phyloP scores from a whole-genome alignment of 2,113 vertebrate genomes.

The Falco punctatus region DNA sequence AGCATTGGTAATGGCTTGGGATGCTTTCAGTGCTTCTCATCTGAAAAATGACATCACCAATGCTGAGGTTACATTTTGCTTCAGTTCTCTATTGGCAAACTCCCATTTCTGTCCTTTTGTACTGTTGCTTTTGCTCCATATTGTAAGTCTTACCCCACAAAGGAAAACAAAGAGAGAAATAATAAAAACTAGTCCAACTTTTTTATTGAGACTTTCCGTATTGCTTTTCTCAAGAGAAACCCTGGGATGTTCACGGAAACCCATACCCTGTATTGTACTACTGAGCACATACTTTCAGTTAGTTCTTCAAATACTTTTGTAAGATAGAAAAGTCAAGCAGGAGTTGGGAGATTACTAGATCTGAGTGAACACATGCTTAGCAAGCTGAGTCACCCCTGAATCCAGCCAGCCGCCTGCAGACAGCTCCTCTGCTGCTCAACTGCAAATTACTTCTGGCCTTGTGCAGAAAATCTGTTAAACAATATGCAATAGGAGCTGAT shows the following conservation, averaged over 20 bases:
- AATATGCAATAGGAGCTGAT: neutral
- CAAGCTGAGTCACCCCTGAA: conserved; percentile 1
- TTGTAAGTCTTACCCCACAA: rapidly evolving
- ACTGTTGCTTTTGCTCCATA: neutral
- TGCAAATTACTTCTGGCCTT: neutral
- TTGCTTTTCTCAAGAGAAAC: neutral
- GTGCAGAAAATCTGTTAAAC: neutral
- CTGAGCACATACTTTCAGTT: neutral
- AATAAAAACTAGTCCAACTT: neutral
- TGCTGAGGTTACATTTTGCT: neutral
- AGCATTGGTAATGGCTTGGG: neutral
- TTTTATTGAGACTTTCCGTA: neutral
- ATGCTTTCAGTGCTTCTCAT: neutral
- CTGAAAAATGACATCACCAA: neutral
- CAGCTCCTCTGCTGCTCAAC: neutral
- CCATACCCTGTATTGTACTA: neutral
- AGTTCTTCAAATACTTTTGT: conserved; percentile 17
- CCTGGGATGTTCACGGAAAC: neutral
- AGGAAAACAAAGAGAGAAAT: neutral
- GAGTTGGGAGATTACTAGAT: neutral
- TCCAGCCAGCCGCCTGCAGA: conserved; percentile 18
- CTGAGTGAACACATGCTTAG: neutral
- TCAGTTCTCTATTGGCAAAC: neutral
- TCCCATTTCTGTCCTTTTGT: neutral
- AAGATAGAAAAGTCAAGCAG: conserved; percentile 6